phyloP scores from a whole-genome alignment of 1,140 invertebrate genomes.

The Lordiphosa mommai region DNA sequence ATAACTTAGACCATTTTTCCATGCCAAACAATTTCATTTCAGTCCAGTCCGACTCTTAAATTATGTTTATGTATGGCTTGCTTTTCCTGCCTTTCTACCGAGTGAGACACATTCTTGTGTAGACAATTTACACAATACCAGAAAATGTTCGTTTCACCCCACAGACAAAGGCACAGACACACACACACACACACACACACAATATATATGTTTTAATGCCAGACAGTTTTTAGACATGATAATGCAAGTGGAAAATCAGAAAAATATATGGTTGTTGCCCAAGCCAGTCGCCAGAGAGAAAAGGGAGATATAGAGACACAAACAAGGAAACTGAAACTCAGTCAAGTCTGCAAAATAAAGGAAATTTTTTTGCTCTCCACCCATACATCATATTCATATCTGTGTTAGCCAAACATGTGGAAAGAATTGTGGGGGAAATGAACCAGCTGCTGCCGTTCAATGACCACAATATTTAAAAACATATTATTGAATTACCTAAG shows the following conservation, averaged over 20 bases:
- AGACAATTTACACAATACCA: constrained; percentile 38
- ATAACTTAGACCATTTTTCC: constrained; percentile 32
- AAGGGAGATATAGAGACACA: constrained; percentile 24
- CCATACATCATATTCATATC: constrained; percentile 25
- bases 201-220: constrained; percentile 41
- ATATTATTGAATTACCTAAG: too few species aligned
- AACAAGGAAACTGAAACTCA: constrained; percentile 9
- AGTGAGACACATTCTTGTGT: constrained; percentile 4
- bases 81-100: constrained; percentile 7
- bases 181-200: constrained; percentile 3
- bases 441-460: not conserved
- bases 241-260: constrained; percentile 68
- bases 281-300: constrained; percentile 23
- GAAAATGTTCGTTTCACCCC: not conserved
- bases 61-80: constrained; percentile 45
- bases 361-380: constrained; percentile 2
- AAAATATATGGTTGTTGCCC: constrained; percentile 40
- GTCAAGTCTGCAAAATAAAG: constrained; percentile 2
- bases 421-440: constrained; percentile 1
- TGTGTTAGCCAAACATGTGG: not conserved
- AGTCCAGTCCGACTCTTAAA: constrained; percentile 23
- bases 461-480: not conserved
- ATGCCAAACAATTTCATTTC: constrained; percentile 8
- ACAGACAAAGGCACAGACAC: constrained; percentile 2
- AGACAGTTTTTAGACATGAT: constrained; percentile 69